Evolutionary conservation across 2,113 vertebrate genomes (phyloP), one percentile per base, ranked within the genome.

Genomic region (Pangasianodon gigas): DNA sequence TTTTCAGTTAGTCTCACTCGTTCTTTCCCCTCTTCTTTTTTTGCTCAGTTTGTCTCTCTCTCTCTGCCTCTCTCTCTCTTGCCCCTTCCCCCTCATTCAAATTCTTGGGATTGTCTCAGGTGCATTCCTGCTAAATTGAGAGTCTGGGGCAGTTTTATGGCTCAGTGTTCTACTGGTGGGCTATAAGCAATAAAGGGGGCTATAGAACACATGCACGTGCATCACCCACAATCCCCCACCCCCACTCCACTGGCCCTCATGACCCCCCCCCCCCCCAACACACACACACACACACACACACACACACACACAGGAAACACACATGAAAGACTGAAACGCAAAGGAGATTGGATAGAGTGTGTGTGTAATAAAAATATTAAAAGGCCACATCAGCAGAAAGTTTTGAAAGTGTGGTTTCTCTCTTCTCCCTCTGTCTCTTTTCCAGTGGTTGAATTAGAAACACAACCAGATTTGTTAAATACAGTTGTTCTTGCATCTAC

Each of bases 301-400:
- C 11, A 52, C 46, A 80, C 48, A n/a, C 77, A 80, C 75, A 32
- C 67, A 71, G 2, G 9, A n/a, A 16, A 13, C n/a, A n/a, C 41
- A 48, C 44, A 51, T 79, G 8, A 48, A 48, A 79, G 10, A 46
- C 10, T 29, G 4, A 29, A 26, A 5, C 21, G 4, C 3, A 79
- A 79, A 79, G 1, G 21, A 2, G 3, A 10, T 44, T 79, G 44
- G 44, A 79, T 79, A 79, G 24, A 13, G 48, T 54, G 51, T 82
- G 41, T 48, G 44, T 21, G 7, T 44, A 10, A 46, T 51, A 51
- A 51, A 44, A 46, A 77, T 16, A 41, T 74, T 41, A 37, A 74
- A 11, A 77, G 16, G 95, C 94, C 95, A 95, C 94, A 93, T 96
- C 94, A 95, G 95, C 94, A 94, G 91, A 92, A 93, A 77, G 90